Base-by-base conservation (phyloP, 2,113 vertebrate genomes). In the Rhinoptilus africanus region DNA sequence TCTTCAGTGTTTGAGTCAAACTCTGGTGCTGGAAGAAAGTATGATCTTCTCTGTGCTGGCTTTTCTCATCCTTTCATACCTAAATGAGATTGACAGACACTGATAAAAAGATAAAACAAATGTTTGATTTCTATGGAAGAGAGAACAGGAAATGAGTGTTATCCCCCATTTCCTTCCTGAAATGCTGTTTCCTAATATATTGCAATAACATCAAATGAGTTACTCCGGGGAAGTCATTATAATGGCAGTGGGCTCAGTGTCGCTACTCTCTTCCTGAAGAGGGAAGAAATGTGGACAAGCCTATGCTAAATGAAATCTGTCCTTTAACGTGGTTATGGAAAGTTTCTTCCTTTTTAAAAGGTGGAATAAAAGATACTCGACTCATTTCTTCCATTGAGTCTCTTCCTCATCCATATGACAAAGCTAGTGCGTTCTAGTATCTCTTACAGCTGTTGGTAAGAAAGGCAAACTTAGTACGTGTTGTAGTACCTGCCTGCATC, bases 381-480 rank as follows among this genome's bases (percentile, higher is more conserved):
- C 32, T 53, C 0, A 28, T 60, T 85, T 57, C 3, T 88, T 56
- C 51, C 34, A 12, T 1, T 3, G 1, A 30, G 21, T 78, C 47
- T 69, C 43, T 23, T 51, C 16, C 54, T 82, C 34, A 18, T 16
- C 32, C 14, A 2, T 26, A 2, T 56, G 57, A 18, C 24, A 88
- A 1, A 32, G 10, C 8, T 37, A 28, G n/a, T 60, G 24, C 27
- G 17, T 51, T 48, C 26, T 16, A 1, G 4, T 34, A 4, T 28
- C 26, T 56, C 57, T 32, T 45, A 20, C 8, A 78, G 28, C 35
- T 64, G 17, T 24, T 54, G 28, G 39, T 41, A 23, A 6, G 53
- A 16, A 15, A 34, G n/a, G 4, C 2, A 3, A 14, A 9, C 21
- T 53, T 6, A 0, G 24, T 14, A 0, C 8, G 0, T 14, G n/a